Conservation (phyloP, 2,888 invertebrate species). For the Chrysina gloriosa region DNA sequence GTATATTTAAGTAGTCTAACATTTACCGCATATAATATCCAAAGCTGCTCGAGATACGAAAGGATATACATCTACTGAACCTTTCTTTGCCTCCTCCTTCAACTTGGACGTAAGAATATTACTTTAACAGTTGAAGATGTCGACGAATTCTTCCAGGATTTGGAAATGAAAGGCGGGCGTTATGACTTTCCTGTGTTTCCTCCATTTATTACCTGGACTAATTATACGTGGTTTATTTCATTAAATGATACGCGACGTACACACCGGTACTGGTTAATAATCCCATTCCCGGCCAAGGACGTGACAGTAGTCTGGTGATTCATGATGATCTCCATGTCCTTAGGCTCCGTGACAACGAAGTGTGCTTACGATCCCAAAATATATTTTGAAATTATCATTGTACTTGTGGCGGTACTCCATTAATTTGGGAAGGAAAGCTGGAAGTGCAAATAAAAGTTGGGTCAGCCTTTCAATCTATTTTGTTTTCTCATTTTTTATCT, state of each 20-base stretch:
- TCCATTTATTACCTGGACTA: slow-evolving; percentile 46
- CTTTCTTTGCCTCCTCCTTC: slow-evolving; percentile 38
- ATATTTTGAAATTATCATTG: slow-evolving; percentile 45
- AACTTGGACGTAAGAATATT: slow-evolving; percentile 44
- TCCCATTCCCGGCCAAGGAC: slow-evolving; percentile 48
- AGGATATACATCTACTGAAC: slow-evolving; percentile 50
- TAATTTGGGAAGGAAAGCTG: slow-evolving; percentile 2
- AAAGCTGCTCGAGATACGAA: slow-evolving; percentile 49
- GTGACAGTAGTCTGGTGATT: slow-evolving; percentile 7
- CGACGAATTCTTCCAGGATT: slow-evolving; percentile 48
- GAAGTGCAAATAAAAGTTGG: background rate
- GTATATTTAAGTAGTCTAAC: slow-evolving; percentile 27
- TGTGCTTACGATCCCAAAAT: slow-evolving; percentile 42
- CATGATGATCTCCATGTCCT: slow-evolving; percentile 50
- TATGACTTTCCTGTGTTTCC: slow-evolving; percentile 42
- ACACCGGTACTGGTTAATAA: slow-evolving; percentile 46
- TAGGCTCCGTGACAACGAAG: slow-evolving; percentile 43
- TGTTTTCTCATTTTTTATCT: no score
- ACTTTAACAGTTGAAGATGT: slow-evolving; percentile 40
- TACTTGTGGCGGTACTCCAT: slow-evolving; percentile 40
- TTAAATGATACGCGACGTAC: background rate
- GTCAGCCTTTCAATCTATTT: no score
- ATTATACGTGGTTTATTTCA: background rate
- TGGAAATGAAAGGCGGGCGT: slow-evolving; percentile 47
- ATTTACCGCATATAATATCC: slow-evolving; percentile 53